Evolutionary conservation across 2,113 vertebrate species (phyloP), one percentile per base, ranked within the genome.

Genomic region (Micronycteris hirsuta): DNA sequence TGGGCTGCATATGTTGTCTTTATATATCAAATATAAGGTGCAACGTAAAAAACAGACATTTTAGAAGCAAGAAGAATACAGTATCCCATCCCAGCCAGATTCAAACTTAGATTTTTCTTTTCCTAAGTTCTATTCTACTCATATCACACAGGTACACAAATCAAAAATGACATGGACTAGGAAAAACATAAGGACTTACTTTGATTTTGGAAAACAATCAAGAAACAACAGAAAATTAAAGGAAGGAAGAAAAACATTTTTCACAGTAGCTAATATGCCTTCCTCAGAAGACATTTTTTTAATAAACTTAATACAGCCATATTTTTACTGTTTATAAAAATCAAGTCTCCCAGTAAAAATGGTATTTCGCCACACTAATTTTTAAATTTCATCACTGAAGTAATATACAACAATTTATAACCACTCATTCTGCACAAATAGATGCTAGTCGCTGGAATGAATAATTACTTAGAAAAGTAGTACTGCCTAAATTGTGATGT

Each of bases 321-420:
- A 94, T 56, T 90, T 87, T 97, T 67, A 93, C 47, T 95, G 52
- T 91, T 85, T 94, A 96, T 87, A 98, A 97, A 98, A 97, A 92
- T 91, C 92, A 94, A 95, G 93, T 70, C 47, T 96, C 77, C 84
- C 43, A 93, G 82, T 95, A 96, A 96, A 97, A 97, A 97, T 38
- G 49, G 74, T 85, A 73, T 80, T 93, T 81, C 24, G 85, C 67
- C 87, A 96, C 36, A 61, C 47, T 70, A 96, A 93, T 82, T 49
- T 89, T 93, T 95, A 96, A 89, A 94, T 96, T 90, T 11, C 38
- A 86, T 86, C 67, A 65, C 85, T 95, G 93, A 93, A 63, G 12
- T 63, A 61, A 61, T 61, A 28, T 26, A 61, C 11, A 61, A 17
- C 52, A 54, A 89, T 93, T 97, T 95, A 94, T 95, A 95, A 92